Percentiles rank a stretch among this genome's conserved stretches.
These are phyloP conservation scores for Ganaspis sp. DNA, from an alignment of 1,140 invertebrate genomes.

Conservation along the genomic window DNA sequence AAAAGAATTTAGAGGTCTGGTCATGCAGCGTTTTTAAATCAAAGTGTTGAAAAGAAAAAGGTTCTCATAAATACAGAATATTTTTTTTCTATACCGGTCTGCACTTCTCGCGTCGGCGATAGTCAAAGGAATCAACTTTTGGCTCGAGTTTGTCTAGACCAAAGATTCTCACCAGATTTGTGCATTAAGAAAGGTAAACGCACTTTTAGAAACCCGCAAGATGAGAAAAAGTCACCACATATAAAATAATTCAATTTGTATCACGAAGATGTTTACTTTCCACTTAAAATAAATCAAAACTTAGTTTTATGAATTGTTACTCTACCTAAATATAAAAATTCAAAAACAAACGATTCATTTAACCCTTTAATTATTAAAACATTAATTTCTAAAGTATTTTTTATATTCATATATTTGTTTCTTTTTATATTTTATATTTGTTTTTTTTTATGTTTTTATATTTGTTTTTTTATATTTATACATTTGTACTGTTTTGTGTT, in stretches of 20 bases:
- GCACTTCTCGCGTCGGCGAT: slow-evolving; percentile 45
- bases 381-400: too few species aligned
- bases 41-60: not conserved
- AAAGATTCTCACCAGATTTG: slow-evolving; percentile 60
- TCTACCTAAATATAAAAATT: too few species aligned
- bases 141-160: slow-evolving; percentile 59
- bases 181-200: slow-evolving; percentile 66
- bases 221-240: slow-evolving; percentile 22
- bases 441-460: too few species aligned
- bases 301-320: not conserved
- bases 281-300: not conserved
- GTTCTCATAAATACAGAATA: slow-evolving; percentile 54
- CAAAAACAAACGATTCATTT: too few species aligned
- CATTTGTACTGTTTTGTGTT: too few species aligned
- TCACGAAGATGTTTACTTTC: not conserved
- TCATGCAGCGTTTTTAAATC: not conserved
- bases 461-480: too few species aligned
- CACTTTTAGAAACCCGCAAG: slow-evolving; percentile 50
- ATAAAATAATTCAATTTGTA: not conserved
- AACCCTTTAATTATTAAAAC: too few species aligned
- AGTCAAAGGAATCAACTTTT: slow-evolving; percentile 55
- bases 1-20: not conserved
- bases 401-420: too few species aligned
- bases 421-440: too few species aligned
- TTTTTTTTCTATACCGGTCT: slow-evolving; percentile 51